Evolutionary conservation across 2,888 invertebrate species (phyloP).

Genomic region (Erebia ligea): DNA sequence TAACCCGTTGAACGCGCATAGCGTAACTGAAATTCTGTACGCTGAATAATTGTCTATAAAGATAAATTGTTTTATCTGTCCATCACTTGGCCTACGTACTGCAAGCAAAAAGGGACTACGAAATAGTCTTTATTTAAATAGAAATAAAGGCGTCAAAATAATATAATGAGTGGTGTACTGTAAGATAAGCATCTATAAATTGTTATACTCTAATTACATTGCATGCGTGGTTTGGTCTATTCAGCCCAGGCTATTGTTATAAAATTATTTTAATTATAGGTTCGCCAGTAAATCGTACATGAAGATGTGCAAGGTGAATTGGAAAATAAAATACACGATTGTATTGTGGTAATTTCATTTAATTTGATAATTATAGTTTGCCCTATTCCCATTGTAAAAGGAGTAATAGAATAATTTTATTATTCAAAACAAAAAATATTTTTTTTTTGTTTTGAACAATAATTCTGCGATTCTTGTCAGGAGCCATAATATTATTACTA

Average conservation of each 20-base stretch:
- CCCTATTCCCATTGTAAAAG: not conserved
- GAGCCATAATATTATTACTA: too few species aligned
- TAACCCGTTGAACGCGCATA: slow-evolving; percentile 37
- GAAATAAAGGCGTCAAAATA: not conserved
- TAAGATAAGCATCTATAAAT: slow-evolving; percentile 50
- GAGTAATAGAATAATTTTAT: too few species aligned
- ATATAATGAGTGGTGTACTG: slow-evolving; percentile 11
- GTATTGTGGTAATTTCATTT: slow-evolving; percentile 13
- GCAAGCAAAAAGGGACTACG: not conserved
- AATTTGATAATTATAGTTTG: not conserved
- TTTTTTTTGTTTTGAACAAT: too few species aligned
- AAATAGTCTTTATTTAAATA: not conserved
- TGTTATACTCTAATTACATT: slow-evolving; percentile 46
- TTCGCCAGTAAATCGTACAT: slow-evolving; percentile 10
- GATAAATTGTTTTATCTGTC: slow-evolving; percentile 53
- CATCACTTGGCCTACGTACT: slow-evolving; percentile 44
- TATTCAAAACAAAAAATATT: too few species aligned
- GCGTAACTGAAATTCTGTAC: slow-evolving; percentile 43
- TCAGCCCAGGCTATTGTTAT: slow-evolving; percentile 34
- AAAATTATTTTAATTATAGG: slow-evolving; percentile 32
- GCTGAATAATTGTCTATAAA: slow-evolving; percentile 53
- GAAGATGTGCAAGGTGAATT: slow-evolving; percentile 29
- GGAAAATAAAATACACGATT: slow-evolving; percentile 20
- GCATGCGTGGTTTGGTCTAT: slow-evolving; percentile 29
- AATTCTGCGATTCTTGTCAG: too few species aligned